Conservation (phyloP, 2,113 vertebrate genomes). For the Psephotus haematonotus region DNA sequence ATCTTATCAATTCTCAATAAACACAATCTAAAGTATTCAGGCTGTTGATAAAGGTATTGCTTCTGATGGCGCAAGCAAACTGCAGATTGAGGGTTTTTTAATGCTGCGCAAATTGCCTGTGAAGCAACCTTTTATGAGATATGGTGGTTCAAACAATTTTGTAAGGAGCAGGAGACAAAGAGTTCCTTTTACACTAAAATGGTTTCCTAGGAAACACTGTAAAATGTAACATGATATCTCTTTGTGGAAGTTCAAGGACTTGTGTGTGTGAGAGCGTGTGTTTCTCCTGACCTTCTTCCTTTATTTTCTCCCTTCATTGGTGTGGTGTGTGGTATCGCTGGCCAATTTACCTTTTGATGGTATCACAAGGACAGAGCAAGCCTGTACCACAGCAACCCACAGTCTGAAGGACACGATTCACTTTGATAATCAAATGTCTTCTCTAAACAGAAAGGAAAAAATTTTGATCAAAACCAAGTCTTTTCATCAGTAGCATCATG, state of each 20-base stretch:
- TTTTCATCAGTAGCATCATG: background rate
- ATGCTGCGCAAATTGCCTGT: conserved; percentile 66
- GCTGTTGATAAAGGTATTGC: conserved; percentile 48
- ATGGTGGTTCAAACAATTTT: conserved; percentile 77
- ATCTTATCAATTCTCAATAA: conserved; percentile 63
- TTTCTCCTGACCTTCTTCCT: background rate
- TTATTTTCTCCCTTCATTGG: background rate
- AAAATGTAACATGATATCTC: conserved; percentile 66
- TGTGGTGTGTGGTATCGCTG: background rate
- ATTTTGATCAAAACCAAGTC: background rate
- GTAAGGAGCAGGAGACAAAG: conserved; percentile 78
- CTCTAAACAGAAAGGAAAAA: conserved; percentile 7
- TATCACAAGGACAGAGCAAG: background rate
- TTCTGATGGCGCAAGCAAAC: conserved; percentile 60
- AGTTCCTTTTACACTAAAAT: conserved; percentile 71
- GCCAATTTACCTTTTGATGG: conserved; percentile 18
- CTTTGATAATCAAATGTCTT: background rate
- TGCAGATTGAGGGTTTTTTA: conserved; percentile 68
- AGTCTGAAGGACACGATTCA: background rate
- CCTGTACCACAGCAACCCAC: background rate
- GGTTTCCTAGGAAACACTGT: conserved; percentile 81
- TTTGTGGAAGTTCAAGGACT: conserved; percentile 76
- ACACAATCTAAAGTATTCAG: conserved; percentile 60
- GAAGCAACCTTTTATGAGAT: conserved; percentile 74
- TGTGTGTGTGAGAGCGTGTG: background rate